These are phyloP conservation scores for Aegotheles bennettii DNA, from an alignment of 2,113 vertebrate genomes.

Conservation along the genomic window DNA sequence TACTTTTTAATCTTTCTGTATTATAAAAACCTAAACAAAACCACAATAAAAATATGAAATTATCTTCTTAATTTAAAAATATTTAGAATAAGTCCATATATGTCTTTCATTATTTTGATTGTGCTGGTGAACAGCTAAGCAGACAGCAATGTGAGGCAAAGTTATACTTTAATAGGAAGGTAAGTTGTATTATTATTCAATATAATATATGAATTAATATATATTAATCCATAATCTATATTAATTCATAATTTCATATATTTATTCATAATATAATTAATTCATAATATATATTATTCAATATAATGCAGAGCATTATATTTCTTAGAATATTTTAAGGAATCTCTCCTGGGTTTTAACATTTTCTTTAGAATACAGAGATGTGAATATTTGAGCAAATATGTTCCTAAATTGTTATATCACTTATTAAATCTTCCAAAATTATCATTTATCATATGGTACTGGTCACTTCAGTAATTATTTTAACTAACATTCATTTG, in stretches of 20 bases:
- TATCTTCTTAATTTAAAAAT: neutral
- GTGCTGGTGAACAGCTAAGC: neutral
- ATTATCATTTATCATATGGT: neutral
- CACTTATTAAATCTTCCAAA: neutral
- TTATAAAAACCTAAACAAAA: neutral
- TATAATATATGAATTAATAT: no score
- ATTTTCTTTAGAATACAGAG: neutral
- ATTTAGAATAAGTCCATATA: neutral
- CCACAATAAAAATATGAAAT: neutral
- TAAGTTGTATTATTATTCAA: neutral
- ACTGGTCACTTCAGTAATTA: neutral
- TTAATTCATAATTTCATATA: no score
- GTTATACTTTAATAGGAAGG: neutral
- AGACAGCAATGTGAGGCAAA: neutral
- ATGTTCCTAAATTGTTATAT: neutral
- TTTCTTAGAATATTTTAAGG: neutral
- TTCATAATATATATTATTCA: no score
- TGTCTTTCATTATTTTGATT: neutral
- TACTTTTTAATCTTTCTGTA: neutral
- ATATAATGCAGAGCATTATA: neutral
- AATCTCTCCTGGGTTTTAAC: neutral
- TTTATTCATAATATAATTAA: no score
- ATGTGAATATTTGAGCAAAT: neutral
- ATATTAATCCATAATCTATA: no score
- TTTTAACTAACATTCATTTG: neutral